phyloP scores from a whole-genome alignment of 2,797 vertebrate genomes.

The Tokudaia muenninki region DNA sequence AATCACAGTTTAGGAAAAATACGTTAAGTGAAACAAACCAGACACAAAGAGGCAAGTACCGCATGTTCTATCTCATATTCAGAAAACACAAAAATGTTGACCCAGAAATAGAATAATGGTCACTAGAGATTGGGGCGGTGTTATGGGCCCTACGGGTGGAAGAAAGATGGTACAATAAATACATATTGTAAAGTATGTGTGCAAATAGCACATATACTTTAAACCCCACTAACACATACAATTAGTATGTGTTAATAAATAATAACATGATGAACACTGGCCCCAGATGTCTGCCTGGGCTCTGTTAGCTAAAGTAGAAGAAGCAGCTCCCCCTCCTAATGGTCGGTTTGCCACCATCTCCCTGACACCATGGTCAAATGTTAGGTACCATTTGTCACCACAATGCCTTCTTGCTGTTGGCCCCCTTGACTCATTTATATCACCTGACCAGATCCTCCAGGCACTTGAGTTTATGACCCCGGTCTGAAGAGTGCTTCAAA shows the following conservation, averaged over 20 bases:
- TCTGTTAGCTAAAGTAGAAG: slow-evolving; percentile 12
- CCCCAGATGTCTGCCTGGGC: not conserved
- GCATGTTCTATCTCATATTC: not conserved
- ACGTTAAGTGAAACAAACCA: not conserved
- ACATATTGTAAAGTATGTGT: not conserved
- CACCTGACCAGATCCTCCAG: slow-evolving; percentile 52
- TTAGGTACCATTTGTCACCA: slow-evolving; percentile 63
- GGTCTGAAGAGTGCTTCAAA: slow-evolving; percentile 80
- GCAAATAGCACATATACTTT: not conserved
- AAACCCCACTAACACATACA: not conserved
- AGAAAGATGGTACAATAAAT: not conserved
- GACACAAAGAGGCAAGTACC: not conserved
- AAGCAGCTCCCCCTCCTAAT: slow-evolving; percentile 7
- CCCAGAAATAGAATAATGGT: not conserved
- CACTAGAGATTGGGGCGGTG: not conserved
- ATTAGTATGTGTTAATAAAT: not conserved
- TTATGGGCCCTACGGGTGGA: not conserved
- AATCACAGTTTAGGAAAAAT: not conserved
- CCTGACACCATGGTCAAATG: slow-evolving; percentile 17
- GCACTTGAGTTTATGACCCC: slow-evolving; percentile 54
- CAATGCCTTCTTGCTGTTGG: not conserved
- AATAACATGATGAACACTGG: not conserved
- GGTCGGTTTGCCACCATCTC: not conserved
- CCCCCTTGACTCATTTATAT: slow-evolving; percentile 40
- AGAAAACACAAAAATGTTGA: not conserved